A percentile compares a stretch with the other conserved stretches of the same genome.
Evolutionary conservation across 1,140 invertebrate species (phyloP).

Genomic region (Orchestia grillus): DNA sequence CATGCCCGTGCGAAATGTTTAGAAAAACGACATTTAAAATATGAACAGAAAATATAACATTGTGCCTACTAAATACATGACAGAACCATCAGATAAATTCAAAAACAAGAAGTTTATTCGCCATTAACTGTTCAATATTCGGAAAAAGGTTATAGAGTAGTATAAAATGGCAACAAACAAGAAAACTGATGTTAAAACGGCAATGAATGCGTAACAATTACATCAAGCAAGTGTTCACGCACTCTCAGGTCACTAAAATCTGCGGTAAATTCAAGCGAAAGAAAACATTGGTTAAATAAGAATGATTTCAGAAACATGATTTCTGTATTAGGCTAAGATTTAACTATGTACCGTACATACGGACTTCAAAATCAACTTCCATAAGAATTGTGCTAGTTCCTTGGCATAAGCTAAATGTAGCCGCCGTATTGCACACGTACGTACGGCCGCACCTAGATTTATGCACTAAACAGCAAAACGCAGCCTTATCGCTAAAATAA

Average conservation of each 20-base stretch:
- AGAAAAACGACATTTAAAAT: too few relatives aligned
- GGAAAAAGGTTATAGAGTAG: not conserved
- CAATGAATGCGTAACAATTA: not conserved
- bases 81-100: not conserved
- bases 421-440: too few relatives aligned
- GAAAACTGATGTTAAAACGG: not conserved
- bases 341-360: not conserved
- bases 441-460: too few relatives aligned
- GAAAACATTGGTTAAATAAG: not conserved
- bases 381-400: too few relatives aligned
- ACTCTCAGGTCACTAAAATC: not conserved
- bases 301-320: not conserved
- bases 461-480: too few relatives aligned
- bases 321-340: not conserved
- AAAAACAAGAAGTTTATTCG: too few relatives aligned
- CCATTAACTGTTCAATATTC: not conserved
- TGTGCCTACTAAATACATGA: not conserved
- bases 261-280: not conserved
- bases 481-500: too few relatives aligned
- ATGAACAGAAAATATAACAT: not conserved
- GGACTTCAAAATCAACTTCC: too few relatives aligned
- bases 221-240: not conserved
- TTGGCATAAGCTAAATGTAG: too few relatives aligned
- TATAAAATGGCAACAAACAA: not conserved
- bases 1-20: not conserved